Evolutionary conservation across 2,113 vertebrate species (phyloP).

Genomic region (Nansenia antarctica): DNA sequence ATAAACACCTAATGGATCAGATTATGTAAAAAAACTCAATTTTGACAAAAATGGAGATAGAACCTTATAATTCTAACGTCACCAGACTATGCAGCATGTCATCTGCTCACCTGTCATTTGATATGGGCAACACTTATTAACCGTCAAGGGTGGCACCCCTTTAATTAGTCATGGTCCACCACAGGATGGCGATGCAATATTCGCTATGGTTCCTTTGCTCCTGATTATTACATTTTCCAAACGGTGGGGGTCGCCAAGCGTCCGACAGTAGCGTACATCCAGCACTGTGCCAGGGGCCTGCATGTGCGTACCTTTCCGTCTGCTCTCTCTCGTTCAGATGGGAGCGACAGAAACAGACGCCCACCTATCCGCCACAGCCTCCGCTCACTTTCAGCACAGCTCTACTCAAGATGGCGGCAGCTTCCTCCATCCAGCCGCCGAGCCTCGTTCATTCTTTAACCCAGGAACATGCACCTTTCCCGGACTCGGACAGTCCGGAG

Average conservation of each 20-base stretch:
- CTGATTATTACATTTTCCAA: constrained; percentile 41
- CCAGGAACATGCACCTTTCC: constrained; percentile 66
- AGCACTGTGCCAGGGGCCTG: not conserved
- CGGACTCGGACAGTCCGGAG: constrained; percentile 66
- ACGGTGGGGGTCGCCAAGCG: constrained; percentile 74
- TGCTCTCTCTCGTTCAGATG: constrained; percentile 15
- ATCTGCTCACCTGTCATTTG: too few species aligned
- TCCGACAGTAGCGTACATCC: constrained; percentile 35
- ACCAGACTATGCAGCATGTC: too few species aligned
- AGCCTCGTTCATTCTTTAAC: constrained; percentile 64
- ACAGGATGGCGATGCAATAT: not conserved
- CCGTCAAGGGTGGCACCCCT: too few species aligned
- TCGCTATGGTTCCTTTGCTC: not conserved
- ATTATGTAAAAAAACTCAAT: too few species aligned
- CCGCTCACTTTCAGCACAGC: constrained; percentile 66
- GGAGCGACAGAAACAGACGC: constrained; percentile 41
- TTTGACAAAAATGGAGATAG: too few species aligned
- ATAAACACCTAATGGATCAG: too few species aligned
- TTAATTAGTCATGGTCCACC: constrained; percentile 1
- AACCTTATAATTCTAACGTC: too few species aligned
- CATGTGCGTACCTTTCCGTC: constrained; percentile 18
- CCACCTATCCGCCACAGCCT: constrained; percentile 42
- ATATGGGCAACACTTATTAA: too few species aligned
- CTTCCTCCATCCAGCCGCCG: constrained; percentile 79
- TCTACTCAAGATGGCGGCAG: constrained; percentile 81